Evolutionary conservation across 2,113 vertebrate species (phyloP), one percentile per base, ranked within the genome.

Genomic region (Pholis gunnellus): DNA sequence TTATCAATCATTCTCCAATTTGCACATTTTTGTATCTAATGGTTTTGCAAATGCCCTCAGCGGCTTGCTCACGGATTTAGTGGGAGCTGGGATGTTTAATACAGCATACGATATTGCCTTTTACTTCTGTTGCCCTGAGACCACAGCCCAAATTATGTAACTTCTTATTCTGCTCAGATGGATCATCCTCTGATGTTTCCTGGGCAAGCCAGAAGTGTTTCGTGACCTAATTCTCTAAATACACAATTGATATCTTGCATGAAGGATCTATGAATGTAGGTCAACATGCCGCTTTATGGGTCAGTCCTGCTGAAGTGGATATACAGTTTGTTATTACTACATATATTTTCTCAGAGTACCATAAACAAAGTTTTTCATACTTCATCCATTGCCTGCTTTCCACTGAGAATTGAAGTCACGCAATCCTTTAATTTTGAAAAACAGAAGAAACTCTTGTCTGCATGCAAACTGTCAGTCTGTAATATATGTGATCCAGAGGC

Each of bases 191-290:
- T 67, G 63, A 82, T 73, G 74, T 73, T 88, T 88, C 52, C 75
- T 56, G 67, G 64, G 63, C 25, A 50, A 88, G 67, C 71, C 65
- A 81, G 50, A 84, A 80, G 66, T 72, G 42, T 86, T 82, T 86
- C 29, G 25, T 84, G 83, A 81, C 86, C 86, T 68, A 87, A 82
- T 88, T 90, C 68, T 85, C 59, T 71, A 76, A 75, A 81, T 65
- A 79, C 56, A 64, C 68, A 78, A 63, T 64, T 11, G 22, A 74
- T 65, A 18, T 50, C 72, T 82, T 70, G 52, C 44, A 44, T 36
- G 65, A 56, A 6, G 36, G 34, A 75, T 72, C 52, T 40, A 13
- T 4, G 6, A 77, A 88, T 91, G 69, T 90, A 82, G 84, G 82
- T 78, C 86, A 87, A 29, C 67, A 14, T 46, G 67, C 0, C 22